Evolutionary conservation across 2,113 vertebrate species (phyloP), one percentile per base, ranked within the genome.

Genomic region (Progne subis): DNA sequence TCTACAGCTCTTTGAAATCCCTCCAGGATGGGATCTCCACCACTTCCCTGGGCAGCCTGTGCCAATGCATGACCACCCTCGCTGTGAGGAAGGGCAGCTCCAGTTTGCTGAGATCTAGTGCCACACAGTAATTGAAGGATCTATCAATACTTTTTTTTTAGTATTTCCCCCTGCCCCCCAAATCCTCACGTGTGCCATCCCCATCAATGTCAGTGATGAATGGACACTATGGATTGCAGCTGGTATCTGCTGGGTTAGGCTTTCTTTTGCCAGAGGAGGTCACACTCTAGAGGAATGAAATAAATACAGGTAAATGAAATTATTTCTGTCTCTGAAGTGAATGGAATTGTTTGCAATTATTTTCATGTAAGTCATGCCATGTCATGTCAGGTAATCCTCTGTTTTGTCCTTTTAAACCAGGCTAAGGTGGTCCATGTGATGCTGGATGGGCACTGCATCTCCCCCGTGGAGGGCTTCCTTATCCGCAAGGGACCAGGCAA

Each of bases 401-500:
- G 7, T 86, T 82, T 29, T 88, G 7, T 61, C 79, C 8, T 74
- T 83, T 88, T n/a, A 28, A 65, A 55, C 88, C 46, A 99, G 99
- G 98, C 98, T 76, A 99, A 99, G 92, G 82, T 98, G 39, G 97
- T 99, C 59, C 99, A 99, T 4, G 97, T 99, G 87, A 96, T 96
- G 29, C 82, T 99, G 97, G 99, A 99, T 14, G 98, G 98, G 67
- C 95, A 97, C 43, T 90, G 96, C 55, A 94, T 99, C 93, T 99
- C 99, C 32, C 99, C 99, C 3, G 64, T 86, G 0, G 98, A 98
- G 26, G 99, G 99, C 32, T 99, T 99, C 88, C 98, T 99, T 21
- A 97, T 99, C 96, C 98, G 99, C 90, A 99, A 99, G 96, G 99
- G 99, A 57, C 99, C 98, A 0, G 99, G 99, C 75, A 99, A 99